These are phyloP conservation scores for Apodemia duryi DNA, from an alignment of 2,888 invertebrate genomes.

Conservation along the genomic window DNA sequence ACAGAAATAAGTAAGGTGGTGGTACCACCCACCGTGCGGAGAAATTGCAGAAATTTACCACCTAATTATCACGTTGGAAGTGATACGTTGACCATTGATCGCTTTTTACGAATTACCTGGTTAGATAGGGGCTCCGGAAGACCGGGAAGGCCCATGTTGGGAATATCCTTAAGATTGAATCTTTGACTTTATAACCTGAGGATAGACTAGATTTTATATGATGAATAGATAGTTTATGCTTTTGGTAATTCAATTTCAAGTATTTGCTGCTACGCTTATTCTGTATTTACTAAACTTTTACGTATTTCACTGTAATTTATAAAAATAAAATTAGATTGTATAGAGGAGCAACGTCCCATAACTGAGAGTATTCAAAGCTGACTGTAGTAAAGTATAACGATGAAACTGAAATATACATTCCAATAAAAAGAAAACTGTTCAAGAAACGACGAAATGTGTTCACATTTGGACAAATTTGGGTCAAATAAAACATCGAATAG, in stretches of 20 bases:
- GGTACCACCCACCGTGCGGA: no score
- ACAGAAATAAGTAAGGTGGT: no score
- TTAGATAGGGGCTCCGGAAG: no score
- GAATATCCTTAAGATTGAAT: no score
- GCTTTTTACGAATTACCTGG: no score
- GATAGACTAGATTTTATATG: no score
- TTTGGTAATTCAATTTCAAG: background rate
- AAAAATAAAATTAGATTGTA: conserved; percentile 1
- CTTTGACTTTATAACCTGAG: no score
- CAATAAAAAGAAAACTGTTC: conserved; percentile 62
- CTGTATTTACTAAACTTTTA: background rate
- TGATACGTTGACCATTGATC: no score
- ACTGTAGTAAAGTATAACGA: conserved; percentile 17
- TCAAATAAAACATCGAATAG: conserved; percentile 59
- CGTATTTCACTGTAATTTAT: background rate
- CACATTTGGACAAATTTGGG: conserved; percentile 65
- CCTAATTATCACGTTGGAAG: no score
- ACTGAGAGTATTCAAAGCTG: conserved; percentile 16
- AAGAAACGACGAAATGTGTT: conserved; percentile 58
- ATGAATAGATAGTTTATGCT: no score
- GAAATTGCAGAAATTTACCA: no score
- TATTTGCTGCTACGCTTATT: background rate
- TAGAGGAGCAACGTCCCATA: conserved; percentile 1
- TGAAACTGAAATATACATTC: conserved; percentile 33
- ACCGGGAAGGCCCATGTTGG: no score